Base-by-base conservation (phyloP, 2,888 invertebrate genomes). In the Noctua fimbriata region DNA sequence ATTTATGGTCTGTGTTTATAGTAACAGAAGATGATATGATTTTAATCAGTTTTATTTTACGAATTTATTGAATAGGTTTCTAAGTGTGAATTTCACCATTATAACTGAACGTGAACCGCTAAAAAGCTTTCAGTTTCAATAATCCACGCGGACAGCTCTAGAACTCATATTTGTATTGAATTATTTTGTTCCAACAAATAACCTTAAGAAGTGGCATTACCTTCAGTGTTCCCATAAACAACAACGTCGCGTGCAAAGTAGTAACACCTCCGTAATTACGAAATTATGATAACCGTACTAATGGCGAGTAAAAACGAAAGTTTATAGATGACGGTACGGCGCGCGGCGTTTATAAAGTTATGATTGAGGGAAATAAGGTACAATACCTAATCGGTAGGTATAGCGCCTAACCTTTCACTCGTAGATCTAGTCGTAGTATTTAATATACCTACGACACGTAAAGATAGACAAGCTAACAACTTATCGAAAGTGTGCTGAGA, bases 261-360 rank as follows among this genome's bases (percentile, higher is more conserved):
- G 73, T 24, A 55, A 83, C 47, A 55, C 47, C 70, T 55, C n/a
- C 41, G 24, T 74, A 71, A 84, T 82, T 81, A 84, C 28, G 32
- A 9, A 67, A 74, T 84, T 67, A 60, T n/a, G 10, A n/a, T 74
- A 55, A 84, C 74, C 66, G 47, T 60, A 71, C 32, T 67, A 67
- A 71, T 44, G 85, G n/a, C 41, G 44, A 67, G 71, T 41, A 41
- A 74, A 84, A 71, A 67, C 16, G 74, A 80, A 83, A 74, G 74
- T 84, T 78, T n/a, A 47, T 71, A 4, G 41, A 21, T 28, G 32
- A 71, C 36, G 1, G 32, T 47, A 32, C 21, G n/a, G 41, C n/a
- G 41, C n/a, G 55, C 58, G 7, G 60, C 32, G 18, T n/a, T 36
- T 71, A 44, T 2, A 32, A 24, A 32, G 2, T 60, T 36, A 69